These are phyloP conservation scores for Montipora sp. DNA, from an alignment of 64 coral and sea anemone genomes.

Conservation along the genomic window DNA sequence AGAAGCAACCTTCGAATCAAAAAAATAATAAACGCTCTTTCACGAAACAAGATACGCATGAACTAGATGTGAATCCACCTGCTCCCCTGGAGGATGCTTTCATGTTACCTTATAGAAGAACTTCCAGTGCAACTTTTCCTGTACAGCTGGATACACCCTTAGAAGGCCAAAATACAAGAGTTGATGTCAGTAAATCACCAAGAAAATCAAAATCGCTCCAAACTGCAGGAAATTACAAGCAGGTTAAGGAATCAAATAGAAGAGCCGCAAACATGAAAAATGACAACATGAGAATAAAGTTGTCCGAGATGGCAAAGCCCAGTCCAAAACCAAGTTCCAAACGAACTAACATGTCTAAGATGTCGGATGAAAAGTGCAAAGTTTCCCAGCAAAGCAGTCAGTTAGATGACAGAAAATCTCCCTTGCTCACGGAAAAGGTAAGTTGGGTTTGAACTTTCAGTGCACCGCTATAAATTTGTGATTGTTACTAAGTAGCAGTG, in stretches of 20 bases:
- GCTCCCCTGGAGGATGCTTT: conserved; percentile 77
- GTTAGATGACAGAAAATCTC: not conserved
- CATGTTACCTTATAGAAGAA: conserved; percentile 82
- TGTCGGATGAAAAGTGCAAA: not conserved
- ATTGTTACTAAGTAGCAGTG: no score
- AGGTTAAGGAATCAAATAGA: not conserved
- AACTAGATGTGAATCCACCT: not conserved
- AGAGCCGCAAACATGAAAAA: not conserved
- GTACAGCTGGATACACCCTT: conserved; percentile 50
- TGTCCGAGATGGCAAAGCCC: not conserved
- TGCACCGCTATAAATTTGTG: no score
- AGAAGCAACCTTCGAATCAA: conserved; percentile 38
- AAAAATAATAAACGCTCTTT: conserved; percentile 6
- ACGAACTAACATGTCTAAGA: not conserved
- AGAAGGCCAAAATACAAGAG: not conserved
- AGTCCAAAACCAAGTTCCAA: not conserved
- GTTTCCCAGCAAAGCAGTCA: not conserved
- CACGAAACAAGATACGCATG: not conserved
- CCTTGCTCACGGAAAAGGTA: not conserved
- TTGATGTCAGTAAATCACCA: not conserved
- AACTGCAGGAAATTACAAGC: not conserved
- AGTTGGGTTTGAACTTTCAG: not conserved
- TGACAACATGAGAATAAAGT: not conserved
- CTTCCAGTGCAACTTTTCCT: conserved; percentile 83
- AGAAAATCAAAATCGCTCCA: conserved; percentile 21